phyloP scores from a whole-genome alignment of 2,113 vertebrate genomes.

The Todiramphus chloris region DNA sequence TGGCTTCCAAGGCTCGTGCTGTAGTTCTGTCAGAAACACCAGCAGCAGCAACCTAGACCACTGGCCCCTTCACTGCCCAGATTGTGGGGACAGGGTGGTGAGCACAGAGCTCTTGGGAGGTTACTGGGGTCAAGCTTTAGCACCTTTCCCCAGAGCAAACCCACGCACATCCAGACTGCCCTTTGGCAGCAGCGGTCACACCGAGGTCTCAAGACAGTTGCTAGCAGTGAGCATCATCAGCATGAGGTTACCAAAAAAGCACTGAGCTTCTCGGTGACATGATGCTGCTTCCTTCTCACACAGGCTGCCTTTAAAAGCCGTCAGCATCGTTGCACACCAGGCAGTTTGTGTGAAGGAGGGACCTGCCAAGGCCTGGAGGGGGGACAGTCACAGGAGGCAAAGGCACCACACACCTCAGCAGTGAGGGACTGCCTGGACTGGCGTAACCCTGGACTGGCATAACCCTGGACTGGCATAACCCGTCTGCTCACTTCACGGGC shows the following conservation, averaged over 20 bases:
- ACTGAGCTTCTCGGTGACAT: background rate
- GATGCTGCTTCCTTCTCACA: background rate
- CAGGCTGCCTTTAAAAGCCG: background rate
- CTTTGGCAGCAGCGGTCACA: background rate
- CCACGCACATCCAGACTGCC: background rate
- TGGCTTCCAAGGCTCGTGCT: background rate
- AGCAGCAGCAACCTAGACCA: background rate
- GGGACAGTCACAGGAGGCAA: background rate
- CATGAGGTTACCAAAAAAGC: background rate
- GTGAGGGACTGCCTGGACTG: background rate
- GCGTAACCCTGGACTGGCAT: no score
- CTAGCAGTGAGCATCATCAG: background rate
- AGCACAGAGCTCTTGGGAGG: background rate
- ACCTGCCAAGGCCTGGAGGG: background rate
- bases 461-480: background rate
- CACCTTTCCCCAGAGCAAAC: background rate
- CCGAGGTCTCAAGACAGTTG: background rate
- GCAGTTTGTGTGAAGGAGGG: background rate
- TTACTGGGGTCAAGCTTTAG: background rate
- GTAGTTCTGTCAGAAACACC: background rate
- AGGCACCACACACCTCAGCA: background rate
- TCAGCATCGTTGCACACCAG: rapidly evolving
- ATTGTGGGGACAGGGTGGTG: background rate
- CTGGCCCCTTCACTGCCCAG: background rate
- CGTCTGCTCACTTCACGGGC: background rate